Evolutionary conservation across 1,140 invertebrate species (phyloP).

Genomic region (Drosophila parabipectinata): DNA sequence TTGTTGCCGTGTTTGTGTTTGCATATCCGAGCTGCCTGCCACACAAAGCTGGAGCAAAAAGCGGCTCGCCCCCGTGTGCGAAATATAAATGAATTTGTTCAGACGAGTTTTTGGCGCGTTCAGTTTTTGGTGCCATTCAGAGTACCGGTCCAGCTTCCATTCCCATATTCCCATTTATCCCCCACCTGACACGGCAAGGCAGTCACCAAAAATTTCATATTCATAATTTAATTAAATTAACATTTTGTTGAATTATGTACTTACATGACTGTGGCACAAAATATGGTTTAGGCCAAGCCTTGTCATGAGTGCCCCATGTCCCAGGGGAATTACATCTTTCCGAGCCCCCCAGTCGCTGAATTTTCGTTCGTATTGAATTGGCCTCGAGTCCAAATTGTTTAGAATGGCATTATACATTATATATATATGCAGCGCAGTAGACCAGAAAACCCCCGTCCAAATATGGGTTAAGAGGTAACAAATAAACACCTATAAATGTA

Average conservation of each 20-base stretch:
- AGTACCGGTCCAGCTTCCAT: slow-evolving; percentile 9
- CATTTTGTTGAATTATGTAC: slow-evolving; percentile 76
- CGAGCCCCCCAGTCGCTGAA: slow-evolving; percentile 12
- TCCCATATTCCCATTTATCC: background rate
- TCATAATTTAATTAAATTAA: slow-evolving; percentile 81
- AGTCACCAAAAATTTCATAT: slow-evolving; percentile 68
- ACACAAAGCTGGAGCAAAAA: slow-evolving; percentile 32
- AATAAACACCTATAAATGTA: background rate
- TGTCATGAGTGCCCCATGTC: slow-evolving; percentile 33
- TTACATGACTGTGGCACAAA: slow-evolving; percentile 53
- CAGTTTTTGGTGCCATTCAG: slow-evolving; percentile 61
- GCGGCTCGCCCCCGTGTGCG: slow-evolving; percentile 36
- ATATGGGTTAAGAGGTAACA: slow-evolving; percentile 26
- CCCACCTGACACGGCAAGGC: slow-evolving; percentile 25
- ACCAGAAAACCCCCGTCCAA: slow-evolving; percentile 51
- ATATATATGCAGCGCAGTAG: slow-evolving; percentile 47
- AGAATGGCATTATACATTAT: background rate
- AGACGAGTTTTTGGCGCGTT: slow-evolving; percentile 50
- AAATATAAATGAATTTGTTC: slow-evolving; percentile 75
- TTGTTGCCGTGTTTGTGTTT: slow-evolving; percentile 14
- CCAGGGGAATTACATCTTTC: slow-evolving; percentile 39
- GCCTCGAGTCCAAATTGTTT: slow-evolving; percentile 14
- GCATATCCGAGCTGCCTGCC: slow-evolving; percentile 40
- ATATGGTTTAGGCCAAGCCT: slow-evolving; percentile 42
- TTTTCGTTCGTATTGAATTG: slow-evolving; percentile 1